phyloP scores from a whole-genome alignment of 2,113 vertebrate species.

The Prietella phreatophila region DNA sequence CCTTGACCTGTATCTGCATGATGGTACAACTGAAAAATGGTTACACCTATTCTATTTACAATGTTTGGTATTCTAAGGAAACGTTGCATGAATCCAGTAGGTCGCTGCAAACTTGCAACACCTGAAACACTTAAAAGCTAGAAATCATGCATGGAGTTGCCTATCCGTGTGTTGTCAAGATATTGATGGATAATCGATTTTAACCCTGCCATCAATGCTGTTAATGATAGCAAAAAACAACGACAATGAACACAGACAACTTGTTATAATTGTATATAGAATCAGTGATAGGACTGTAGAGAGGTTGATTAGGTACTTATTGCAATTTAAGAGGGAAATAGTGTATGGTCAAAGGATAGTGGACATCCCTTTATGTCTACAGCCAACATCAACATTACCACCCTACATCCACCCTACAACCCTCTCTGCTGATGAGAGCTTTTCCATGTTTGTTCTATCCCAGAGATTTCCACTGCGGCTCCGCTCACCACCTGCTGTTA shows the following conservation, averaged over 20 bases:
- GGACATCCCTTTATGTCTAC: not conserved
- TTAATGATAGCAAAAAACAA: no score
- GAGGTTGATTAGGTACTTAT: not conserved
- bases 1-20: not conserved
- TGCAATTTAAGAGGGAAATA: not conserved
- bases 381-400: not conserved
- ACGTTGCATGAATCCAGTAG: not conserved
- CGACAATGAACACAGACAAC: not conserved
- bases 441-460: not conserved
- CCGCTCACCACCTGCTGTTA: not conserved
- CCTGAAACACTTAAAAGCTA: not conserved
- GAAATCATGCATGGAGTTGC: no score
- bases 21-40: not conserved
- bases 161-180: not conserved
- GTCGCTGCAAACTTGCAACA: not conserved
- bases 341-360: not conserved
- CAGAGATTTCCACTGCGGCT: not conserved
- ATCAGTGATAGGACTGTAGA: not conserved
- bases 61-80: not conserved
- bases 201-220: no score
- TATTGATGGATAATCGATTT: not conserved
- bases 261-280: not conserved
- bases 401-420: no score
- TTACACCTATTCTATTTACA: not conserved
- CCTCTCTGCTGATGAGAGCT: not conserved